phyloP scores from a whole-genome alignment of 2,888 invertebrate species.

The Melanargia galathea region DNA sequence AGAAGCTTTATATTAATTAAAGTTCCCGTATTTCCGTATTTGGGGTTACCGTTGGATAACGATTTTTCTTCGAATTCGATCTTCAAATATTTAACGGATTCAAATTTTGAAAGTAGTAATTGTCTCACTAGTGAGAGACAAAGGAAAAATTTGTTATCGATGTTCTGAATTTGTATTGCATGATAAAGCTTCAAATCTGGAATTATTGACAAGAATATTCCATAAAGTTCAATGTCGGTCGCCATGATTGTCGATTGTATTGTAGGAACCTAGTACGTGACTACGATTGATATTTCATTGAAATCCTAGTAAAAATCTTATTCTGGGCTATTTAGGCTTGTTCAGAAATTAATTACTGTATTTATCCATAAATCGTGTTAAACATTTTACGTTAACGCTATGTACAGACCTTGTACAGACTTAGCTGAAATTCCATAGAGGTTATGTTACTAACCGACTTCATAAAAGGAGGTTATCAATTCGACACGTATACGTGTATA shows the following conservation, averaged over 20 bases:
- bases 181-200: background rate
- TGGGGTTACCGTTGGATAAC: slow-evolving; percentile 60
- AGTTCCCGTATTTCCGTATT: background rate
- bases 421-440: too few relatives aligned
- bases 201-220: background rate
- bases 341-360: background rate
- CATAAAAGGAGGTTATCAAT: too few relatives aligned
- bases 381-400: too few relatives aligned
- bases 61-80: slow-evolving; percentile 78
- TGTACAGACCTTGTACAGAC: too few relatives aligned
- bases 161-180: background rate
- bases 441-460: too few relatives aligned
- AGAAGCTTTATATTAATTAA: background rate
- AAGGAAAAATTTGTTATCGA: slow-evolving; percentile 20
- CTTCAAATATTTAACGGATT: slow-evolving; percentile 80
- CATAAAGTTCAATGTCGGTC: slow-evolving; percentile 47
- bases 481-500: too few relatives aligned
- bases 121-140: slow-evolving; percentile 35
- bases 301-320: slow-evolving; percentile 1
- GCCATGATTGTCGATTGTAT: slow-evolving; percentile 47
- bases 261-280: slow-evolving; percentile 33
- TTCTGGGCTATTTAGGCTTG: background rate
- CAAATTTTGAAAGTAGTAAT: slow-evolving; percentile 58
- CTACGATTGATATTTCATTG: background rate
- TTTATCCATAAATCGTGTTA: too few relatives aligned